These are phyloP conservation scores for Litoditis marina DNA, from an alignment of 2,888 invertebrate genomes.

Conservation along the genomic window DNA sequence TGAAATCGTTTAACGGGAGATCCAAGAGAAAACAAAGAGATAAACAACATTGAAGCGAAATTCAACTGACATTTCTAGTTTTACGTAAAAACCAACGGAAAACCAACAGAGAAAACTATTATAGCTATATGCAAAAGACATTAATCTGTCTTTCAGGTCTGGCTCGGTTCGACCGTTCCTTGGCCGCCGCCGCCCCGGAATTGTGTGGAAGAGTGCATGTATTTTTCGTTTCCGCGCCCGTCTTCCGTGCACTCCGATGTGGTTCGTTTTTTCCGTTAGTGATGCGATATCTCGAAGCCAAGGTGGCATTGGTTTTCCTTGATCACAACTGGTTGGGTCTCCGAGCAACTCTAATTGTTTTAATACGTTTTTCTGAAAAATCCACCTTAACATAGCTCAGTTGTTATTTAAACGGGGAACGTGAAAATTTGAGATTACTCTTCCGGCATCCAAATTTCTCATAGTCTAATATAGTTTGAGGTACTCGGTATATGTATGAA, in stretches of 20 bases:
- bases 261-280: too few species aligned
- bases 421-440: background rate
- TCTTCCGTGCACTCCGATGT: constrained; percentile 39
- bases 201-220: constrained; percentile 41
- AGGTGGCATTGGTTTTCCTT: too few species aligned
- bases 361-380: too few species aligned
- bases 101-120: background rate
- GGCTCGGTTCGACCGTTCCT: constrained; percentile 33
- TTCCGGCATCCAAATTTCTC: too few species aligned
- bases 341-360: too few species aligned
- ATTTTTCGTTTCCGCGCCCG: constrained; percentile 48
- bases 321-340: too few species aligned
- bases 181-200: constrained; percentile 37
- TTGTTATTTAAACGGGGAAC: background rate
- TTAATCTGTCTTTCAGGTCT: constrained; percentile 20
- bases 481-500: too few species aligned
- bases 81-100: background rate
- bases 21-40: background rate
- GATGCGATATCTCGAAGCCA: too few species aligned
- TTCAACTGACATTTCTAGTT: background rate
- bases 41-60: too few species aligned
- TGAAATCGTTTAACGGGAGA: too few species aligned
- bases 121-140: too few species aligned
- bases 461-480: background rate
- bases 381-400: too few species aligned